Base-by-base conservation (phyloP, 2,888 invertebrate species). In the Zelleria hepariella region DNA sequence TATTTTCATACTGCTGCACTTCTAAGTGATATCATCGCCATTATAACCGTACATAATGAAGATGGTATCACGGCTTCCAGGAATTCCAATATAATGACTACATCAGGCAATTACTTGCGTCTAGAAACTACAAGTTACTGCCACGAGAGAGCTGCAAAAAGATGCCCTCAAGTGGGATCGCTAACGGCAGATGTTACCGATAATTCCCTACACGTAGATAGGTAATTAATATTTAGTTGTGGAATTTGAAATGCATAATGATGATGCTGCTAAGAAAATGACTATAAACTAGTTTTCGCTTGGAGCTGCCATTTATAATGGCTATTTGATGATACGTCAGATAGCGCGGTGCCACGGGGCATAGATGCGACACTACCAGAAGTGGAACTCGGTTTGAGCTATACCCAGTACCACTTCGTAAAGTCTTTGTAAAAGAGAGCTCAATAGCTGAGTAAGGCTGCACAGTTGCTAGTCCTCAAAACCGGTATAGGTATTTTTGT, bases 301-400 rank as follows among this genome's bases (percentile, higher is more conserved):
- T 54, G 24, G 26, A 2, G 25, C 18, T 55, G 27, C 55, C 55
- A 32, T 21, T 48, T 47, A 24, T 48, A 57, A 57, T 47, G 26
- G 57, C 48, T 57, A 48, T 57, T 57, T 57, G 57, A 57, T 57
- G 57, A 57, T 57, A 48, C 24, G 5, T 48, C 8, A 18, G 57
- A 57, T 47, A 47, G n/a, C 24, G 10, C 27, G 6, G 18, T 32
- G 27, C 18, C n/a, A 56, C 18, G 18, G 20, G 6, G 18, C 52
- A 52, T 49, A 20, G 20, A 49, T 7, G 10, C n/a, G 49, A 18
- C 5, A 20, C 18, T 20, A 20, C 20, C 18, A 49, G 49, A 49
- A 49, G 49, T 21, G n/a, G 5, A 18, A 2, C 49, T n/a, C 0
- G 1, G 32, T 15, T 15, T 42, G 15, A 15, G 3, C 4, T 10